Conservation (phyloP, 2,113 vertebrate species). For the Eulemur rufifrons region DNA sequence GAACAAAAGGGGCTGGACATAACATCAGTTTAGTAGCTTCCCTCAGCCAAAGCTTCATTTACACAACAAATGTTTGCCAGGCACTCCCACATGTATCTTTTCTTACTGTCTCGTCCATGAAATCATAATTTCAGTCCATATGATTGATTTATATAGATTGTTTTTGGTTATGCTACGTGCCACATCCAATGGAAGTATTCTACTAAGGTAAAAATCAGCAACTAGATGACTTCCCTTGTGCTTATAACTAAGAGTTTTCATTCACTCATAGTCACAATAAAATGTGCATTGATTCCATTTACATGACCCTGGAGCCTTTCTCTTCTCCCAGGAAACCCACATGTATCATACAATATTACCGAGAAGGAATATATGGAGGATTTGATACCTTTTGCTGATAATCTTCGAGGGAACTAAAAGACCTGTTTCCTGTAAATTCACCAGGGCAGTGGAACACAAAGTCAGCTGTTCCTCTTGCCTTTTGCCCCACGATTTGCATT, state of each 20-base stretch:
- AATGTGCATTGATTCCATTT: not conserved
- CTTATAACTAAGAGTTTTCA: not conserved
- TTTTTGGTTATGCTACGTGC: not conserved
- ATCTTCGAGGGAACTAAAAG: not conserved
- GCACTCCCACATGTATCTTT: not conserved
- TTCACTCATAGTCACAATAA: not conserved
- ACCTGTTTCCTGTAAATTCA: not conserved
- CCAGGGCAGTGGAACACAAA: not conserved
- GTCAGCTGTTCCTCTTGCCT: not conserved
- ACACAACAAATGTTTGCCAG: not conserved
- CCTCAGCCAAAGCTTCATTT: not conserved
- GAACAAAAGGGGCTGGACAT: not conserved
- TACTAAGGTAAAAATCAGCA: not conserved
- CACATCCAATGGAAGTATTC: not conserved
- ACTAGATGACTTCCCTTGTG: not conserved
- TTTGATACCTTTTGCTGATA: not conserved
- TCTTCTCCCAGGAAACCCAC: not conserved
- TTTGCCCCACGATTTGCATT: not conserved
- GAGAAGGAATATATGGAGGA: not conserved
- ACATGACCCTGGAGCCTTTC: not conserved
- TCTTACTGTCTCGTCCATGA: not conserved
- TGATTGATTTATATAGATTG: not conserved
- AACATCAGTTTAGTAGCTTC: not conserved
- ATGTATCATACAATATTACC: not conserved
- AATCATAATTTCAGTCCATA: not conserved